Evolutionary conservation across 2,888 invertebrate species (phyloP), one percentile per base, ranked within the genome.

Genomic region (Mythimna vitellina): DNA sequence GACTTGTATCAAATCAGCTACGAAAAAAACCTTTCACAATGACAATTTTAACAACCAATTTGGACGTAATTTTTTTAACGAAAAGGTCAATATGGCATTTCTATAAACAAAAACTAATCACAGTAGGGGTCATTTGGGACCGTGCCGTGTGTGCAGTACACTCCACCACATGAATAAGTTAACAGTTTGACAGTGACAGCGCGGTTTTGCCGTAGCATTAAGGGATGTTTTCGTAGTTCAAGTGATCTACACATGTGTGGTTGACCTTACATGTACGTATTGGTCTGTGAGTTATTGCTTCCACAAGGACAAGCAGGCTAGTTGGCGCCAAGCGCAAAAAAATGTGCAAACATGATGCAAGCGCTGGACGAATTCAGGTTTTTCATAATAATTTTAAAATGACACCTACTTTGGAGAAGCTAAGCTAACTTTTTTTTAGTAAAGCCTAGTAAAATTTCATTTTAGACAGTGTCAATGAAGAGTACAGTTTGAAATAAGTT

Each of bases 201-300:
- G 10, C 6, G 0, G 22, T 29, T 46, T 38, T 2, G 3, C 20
- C 14, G 2, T 29, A 49, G 10, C 17, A 74, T 9, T 56, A 74
- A 65, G 72, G 46, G 2, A 4, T n/a, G 7, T 38, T 74, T 72
- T 72, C 29, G 29, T 0, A 49, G 54, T 17, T 35, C 17, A 0
- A 53, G 6, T 42, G 22, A 17, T 29, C 2, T 25, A 14, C 70
- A 84, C 35, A 32, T 5, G 5, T 32, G n/a, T 0, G 17, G 32
- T 22, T 67, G 76, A 76, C 20, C 12, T 29, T 76, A 76, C 38
- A 17, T 32, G 79, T 73, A 51, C 61, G 56, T 86, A 85, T 87
- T 87, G 85, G 86, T 70, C 74, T 69, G 64, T 93, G 92, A 93
- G 85, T 93, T 93, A 93, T 93, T 86, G 91, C 88, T 86, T 87